Evolutionary conservation across 2,113 vertebrate species (phyloP).

Genomic region (Malurus elegans): DNA sequence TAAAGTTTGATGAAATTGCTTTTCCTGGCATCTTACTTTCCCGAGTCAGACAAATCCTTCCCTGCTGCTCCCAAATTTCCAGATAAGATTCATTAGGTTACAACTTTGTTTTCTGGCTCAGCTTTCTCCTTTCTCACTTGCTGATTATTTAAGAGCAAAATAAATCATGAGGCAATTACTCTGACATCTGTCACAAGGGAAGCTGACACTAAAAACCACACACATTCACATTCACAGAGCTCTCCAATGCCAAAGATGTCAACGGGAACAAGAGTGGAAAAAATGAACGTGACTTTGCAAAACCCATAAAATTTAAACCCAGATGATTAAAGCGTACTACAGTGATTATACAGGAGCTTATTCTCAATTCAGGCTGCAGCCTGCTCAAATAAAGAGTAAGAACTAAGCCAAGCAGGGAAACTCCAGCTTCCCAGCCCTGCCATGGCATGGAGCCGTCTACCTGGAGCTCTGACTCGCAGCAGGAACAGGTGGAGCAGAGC

Average conservation of each 20-base stretch:
- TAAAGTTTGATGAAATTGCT: neutral
- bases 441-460: fast-evolving
- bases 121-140: neutral
- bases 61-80: neutral
- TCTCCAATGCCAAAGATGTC: neutral
- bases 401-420: neutral
- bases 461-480: fast-evolving
- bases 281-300: neutral
- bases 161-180: neutral
- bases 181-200: neutral
- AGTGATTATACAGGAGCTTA: neutral
- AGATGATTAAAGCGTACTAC: neutral
- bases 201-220: neutral
- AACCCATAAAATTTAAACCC: neutral
- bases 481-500: neutral
- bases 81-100: neutral
- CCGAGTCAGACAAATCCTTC: neutral
- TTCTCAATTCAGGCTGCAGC: neutral
- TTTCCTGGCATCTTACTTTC: neutral
- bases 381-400: neutral
- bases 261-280: fast-evolving
- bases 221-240: neutral
- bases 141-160: neutral
- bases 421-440: neutral
- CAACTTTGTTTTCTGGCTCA: neutral